A percentile compares a stretch with the other conserved stretches of the same genome.
Conservation (phyloP, 1,140 invertebrate genomes). For the Temnothorax nylanderi region DNA sequence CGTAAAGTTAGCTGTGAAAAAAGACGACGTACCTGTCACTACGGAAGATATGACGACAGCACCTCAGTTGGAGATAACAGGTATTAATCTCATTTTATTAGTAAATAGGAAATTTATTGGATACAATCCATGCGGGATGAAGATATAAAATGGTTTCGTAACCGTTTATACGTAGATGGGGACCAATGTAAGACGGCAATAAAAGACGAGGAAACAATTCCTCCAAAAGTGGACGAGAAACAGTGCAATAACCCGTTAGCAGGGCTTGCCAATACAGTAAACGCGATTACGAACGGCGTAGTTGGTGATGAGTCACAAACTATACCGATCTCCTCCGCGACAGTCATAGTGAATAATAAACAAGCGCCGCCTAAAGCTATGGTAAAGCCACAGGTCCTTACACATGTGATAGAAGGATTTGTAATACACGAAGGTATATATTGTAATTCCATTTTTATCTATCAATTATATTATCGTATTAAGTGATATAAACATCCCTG, state of each 20-base stretch:
- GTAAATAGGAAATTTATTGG: conserved; percentile 1
- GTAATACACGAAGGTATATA: conserved; percentile 96
- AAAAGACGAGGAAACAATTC: conserved; percentile 72
- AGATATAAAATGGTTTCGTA: not conserved
- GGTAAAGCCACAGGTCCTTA: conserved; percentile 98
- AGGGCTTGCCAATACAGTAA: conserved; percentile 82
- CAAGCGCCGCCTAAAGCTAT: conserved; percentile 95
- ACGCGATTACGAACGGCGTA: conserved; percentile 83
- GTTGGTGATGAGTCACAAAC: conserved; percentile 76
- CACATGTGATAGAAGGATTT: conserved; percentile 98
- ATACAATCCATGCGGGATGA: not conserved
- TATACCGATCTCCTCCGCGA: conserved; percentile 70
- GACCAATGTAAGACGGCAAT: conserved; percentile 71
- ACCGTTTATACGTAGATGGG: conserved; percentile 60
- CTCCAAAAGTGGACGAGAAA: conserved; percentile 79
- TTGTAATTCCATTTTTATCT: not conserved
- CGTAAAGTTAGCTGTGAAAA: conserved; percentile 68
- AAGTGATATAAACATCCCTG: not conserved
- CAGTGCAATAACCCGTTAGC: conserved; percentile 80
- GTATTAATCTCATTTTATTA: conserved; percentile 55
- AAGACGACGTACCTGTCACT: conserved; percentile 69
- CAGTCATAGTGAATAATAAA: conserved; percentile 84
- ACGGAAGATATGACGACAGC: conserved; percentile 42
- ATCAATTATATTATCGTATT: not conserved
- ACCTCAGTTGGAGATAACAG: conserved; percentile 59